Base-by-base conservation (phyloP, 2,888 invertebrate species). In the Drosophila barbarae region DNA sequence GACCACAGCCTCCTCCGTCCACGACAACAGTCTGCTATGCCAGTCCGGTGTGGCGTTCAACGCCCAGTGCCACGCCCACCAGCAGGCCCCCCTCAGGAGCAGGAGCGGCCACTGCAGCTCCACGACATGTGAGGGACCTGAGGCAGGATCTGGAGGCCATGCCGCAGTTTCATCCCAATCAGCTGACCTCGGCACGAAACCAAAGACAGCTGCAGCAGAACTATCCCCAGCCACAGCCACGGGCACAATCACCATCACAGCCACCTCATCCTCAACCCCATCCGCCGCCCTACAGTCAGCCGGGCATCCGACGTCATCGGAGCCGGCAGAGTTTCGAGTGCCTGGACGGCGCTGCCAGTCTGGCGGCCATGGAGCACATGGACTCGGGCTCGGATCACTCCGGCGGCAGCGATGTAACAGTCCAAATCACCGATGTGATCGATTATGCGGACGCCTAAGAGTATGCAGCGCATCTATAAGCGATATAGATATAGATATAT, bases 401-500 rank as follows among this genome's bases (percentile, higher is more conserved):
- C 18, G 90, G 90, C 44, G 89, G 89, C 64, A 90, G 90, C 70
- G 83, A 88, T 83, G 87, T 87, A 71, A 90, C 90, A 51, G 87
- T 89, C 49, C 86, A 89, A 83, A 88, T 90, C 54, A 88, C 89
- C 59, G 90, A 90, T 72, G 86, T 89, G 65, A 88, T 89, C 47
- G 84, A 85, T 54, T 90, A 89, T 75, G 89, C 81, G 23, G 89
- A 89, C 70, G 88, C 88, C 72, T 89, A 72, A 82, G 61, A 69
- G 52, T 73, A 65, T 63, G 65, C 71, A 53, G 67, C 46, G 49
- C 26, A 54, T 56, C 38, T 18, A 35, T 47, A 10, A 13, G 46
- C 7, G 46, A 54, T 44, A 32, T 30, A 41, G 9, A 36, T 36
- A 9, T 2, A 6, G 7, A 23, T 28, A 34, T 34, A 18, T 15